Percentiles rank a stretch among this genome's conserved stretches.
Conservation (phyloP, 2,113 vertebrate genomes). For the Serranochromis macrocephalus region DNA sequence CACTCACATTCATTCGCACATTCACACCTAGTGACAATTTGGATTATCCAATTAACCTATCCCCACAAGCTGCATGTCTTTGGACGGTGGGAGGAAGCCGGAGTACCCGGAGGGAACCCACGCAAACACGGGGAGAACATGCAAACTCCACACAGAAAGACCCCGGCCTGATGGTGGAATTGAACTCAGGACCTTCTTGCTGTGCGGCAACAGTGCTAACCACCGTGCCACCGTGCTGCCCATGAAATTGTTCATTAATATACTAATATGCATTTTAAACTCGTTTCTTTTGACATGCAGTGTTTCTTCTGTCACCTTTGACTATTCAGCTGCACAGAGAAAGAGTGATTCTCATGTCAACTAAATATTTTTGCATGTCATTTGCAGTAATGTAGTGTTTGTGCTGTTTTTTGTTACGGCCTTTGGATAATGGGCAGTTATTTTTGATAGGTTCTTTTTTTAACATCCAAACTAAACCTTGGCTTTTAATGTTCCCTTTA, state of each 20-base stretch:
- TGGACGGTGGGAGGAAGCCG: too few species aligned
- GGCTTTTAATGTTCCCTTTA: not conserved
- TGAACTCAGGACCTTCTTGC: too few species aligned
- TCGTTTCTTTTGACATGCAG: not conserved
- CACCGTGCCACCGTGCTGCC: too few species aligned
- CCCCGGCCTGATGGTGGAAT: too few species aligned
- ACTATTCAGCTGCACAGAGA: not conserved
- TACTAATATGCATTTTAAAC: not conserved
- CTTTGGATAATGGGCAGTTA: not conserved
- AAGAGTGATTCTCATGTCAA: not conserved
- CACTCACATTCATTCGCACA: too few species aligned
- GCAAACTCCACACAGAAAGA: too few species aligned
- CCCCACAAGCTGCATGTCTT: too few species aligned
- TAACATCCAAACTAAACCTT: not conserved
- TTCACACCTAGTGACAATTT: too few species aligned
- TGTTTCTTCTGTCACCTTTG: not conserved
- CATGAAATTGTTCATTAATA: not conserved
- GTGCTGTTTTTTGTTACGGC: not conserved
- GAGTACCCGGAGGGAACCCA: too few species aligned
- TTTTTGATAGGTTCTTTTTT: not conserved
- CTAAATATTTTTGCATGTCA: not conserved
- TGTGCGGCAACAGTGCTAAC: too few species aligned
- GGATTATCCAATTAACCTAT: too few species aligned
- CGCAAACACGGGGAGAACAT: too few species aligned
- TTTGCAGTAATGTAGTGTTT: not conserved